These are phyloP conservation scores for Myiotriccus ornatus DNA, from an alignment of 2,797 vertebrate genomes.

Conservation along the genomic window DNA sequence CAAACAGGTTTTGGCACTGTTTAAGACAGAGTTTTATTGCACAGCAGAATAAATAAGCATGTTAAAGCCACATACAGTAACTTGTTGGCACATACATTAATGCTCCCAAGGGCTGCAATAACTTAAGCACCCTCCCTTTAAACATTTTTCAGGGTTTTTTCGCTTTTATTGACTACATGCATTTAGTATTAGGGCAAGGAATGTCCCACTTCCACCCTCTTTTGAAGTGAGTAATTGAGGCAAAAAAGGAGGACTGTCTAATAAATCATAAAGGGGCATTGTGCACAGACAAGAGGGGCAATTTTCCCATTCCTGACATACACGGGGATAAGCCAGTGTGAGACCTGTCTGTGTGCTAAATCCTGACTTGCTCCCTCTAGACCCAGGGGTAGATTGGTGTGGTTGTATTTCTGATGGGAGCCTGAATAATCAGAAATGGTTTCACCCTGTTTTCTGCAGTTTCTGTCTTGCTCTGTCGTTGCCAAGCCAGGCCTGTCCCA, in stretches of 20 bases:
- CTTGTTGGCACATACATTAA: conserved; percentile 73
- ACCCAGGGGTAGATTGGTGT: accelerated
- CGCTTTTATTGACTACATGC: conserved; percentile 70
- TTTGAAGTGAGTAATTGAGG: conserved; percentile 61
- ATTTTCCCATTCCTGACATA: neutral
- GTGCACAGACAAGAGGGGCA: neutral
- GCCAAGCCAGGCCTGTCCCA: neutral
- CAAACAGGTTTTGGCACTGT: conserved; percentile 64
- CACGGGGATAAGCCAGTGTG: neutral
- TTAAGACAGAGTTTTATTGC: conserved; percentile 67
- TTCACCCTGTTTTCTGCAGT: neutral
- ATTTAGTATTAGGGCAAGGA: conserved; percentile 64
- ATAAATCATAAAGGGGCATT: conserved; percentile 61
- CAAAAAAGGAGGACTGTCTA: conserved; percentile 20
- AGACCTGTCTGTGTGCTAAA: neutral
- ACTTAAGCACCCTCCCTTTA: conserved; percentile 64
- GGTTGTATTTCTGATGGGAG: neutral
- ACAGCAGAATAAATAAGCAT: conserved; percentile 67
- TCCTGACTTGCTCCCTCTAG: neutral
- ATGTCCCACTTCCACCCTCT: conserved; percentile 56
- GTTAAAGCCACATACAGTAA: conserved; percentile 67
- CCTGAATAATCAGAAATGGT: neutral
- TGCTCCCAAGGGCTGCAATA: conserved; percentile 68
- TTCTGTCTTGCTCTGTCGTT: neutral
- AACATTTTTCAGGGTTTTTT: conserved; percentile 64